These are phyloP conservation scores for Amblyraja radiata DNA, from an alignment of 2,797 vertebrate genomes.

Conservation along the genomic window DNA sequence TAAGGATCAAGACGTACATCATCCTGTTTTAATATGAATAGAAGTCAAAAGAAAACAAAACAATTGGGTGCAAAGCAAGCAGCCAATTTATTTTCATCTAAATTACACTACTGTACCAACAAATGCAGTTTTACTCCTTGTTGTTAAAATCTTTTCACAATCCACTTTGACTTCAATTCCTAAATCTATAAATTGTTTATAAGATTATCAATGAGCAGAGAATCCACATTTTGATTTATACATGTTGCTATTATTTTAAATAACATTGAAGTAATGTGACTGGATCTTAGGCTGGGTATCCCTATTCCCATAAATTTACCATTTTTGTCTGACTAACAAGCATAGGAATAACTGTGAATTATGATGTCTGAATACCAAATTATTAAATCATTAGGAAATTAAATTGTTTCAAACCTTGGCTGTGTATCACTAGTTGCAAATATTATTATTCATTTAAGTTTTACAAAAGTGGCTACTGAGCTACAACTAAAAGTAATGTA, in stretches of 20 bases:
- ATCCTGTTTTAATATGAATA: neutral
- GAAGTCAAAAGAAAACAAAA: neutral
- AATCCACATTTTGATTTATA: neutral
- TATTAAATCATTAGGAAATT: neutral
- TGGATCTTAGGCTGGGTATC: neutral
- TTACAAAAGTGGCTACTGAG: neutral
- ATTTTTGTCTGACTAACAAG: neutral
- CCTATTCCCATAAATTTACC: neutral
- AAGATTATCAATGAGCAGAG: neutral
- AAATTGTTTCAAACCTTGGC: neutral
- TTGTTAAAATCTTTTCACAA: neutral
- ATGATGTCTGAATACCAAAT: conserved; percentile 17
- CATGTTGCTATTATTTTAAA: neutral
- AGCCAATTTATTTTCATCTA: neutral
- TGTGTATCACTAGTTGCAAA: neutral
- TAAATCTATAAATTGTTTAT: neutral
- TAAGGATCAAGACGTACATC: neutral
- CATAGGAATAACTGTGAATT: neutral
- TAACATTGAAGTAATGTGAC: neutral
- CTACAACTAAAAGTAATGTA: neutral
- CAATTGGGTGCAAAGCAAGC: neutral
- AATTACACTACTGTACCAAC: neutral
- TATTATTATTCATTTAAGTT: conserved; percentile 3
- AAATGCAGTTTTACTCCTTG: neutral
- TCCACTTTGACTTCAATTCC: neutral